phyloP scores from a whole-genome alignment of 2,113 vertebrate genomes.

The Triplophysa siluroides region DNA sequence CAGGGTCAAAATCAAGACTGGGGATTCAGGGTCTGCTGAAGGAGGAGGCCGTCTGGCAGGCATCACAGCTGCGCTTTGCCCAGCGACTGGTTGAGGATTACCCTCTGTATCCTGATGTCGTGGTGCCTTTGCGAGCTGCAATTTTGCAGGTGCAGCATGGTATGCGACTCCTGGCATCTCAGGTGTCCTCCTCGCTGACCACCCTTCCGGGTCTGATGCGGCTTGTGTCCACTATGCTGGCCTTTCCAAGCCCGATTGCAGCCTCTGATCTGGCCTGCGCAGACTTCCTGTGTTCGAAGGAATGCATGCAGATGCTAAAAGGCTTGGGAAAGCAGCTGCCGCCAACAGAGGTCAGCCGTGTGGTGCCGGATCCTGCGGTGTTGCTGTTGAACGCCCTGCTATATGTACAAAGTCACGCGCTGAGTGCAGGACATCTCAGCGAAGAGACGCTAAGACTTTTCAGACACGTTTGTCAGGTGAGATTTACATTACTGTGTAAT shows the following conservation, averaged over 20 bases:
- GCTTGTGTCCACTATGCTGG: conserved; percentile 79
- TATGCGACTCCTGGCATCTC: conserved; percentile 88
- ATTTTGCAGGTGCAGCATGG: conserved; percentile 89
- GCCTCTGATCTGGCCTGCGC: conserved; percentile 84
- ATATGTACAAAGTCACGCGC: conserved; percentile 81
- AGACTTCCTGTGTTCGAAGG: conserved; percentile 84
- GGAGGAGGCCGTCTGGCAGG: conserved; percentile 92
- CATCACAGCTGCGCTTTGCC: conserved; percentile 87
- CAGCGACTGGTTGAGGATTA: conserved; percentile 85
- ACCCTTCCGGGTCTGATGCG: conserved; percentile 68
- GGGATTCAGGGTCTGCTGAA: conserved; percentile 80
- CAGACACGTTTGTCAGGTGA: conserved; percentile 92
- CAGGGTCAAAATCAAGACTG: conserved; percentile 73
- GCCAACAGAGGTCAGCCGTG: conserved; percentile 57
- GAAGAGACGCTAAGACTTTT: conserved; percentile 80
- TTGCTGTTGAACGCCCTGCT: conserved; percentile 86
- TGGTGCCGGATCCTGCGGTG: conserved; percentile 71
- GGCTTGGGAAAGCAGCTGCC: conserved; percentile 76
- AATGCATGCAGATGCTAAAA: conserved; percentile 78
- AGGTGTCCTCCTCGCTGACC: conserved; percentile 71
- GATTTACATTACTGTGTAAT: not conserved
- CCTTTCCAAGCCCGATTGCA: conserved; percentile 78
- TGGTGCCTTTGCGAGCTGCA: conserved; percentile 80
- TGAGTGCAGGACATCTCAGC: conserved; percentile 81
- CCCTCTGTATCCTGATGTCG: conserved; percentile 81